phyloP scores from a whole-genome alignment of 2,797 vertebrate genomes.

The Sciaenops ocellatus region DNA sequence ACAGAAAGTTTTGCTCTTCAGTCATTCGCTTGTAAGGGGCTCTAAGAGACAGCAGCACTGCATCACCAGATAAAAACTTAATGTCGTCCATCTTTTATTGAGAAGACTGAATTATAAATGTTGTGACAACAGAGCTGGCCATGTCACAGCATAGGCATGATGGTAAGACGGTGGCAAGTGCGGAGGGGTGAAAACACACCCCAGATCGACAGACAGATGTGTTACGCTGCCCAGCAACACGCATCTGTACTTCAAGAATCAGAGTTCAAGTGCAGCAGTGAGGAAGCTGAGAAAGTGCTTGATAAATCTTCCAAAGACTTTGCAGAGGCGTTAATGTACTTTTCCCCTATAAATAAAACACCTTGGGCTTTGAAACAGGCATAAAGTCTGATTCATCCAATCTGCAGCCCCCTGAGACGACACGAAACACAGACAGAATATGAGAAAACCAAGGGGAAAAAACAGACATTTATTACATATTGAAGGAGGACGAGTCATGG shows the following conservation, averaged over 20 bases:
- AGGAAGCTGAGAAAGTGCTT: slow-evolving; percentile 46
- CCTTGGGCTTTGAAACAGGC: slow-evolving; percentile 68
- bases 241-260: slow-evolving; percentile 54
- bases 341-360: slow-evolving; percentile 77
- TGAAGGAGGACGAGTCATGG: slow-evolving; percentile 67
- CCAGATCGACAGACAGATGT: slow-evolving; percentile 49
- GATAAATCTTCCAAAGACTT: slow-evolving; percentile 74
- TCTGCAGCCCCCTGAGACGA: slow-evolving; percentile 59
- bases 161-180: slow-evolving; percentile 59
- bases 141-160: slow-evolving; percentile 70
- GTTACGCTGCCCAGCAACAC: slow-evolving; percentile 59
- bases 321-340: slow-evolving; percentile 69
- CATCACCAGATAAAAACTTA: slow-evolving; percentile 81
- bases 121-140: slow-evolving; percentile 67
- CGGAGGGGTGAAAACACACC: slow-evolving; percentile 58
- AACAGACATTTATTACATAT: slow-evolving; percentile 71
- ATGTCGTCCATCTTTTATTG: slow-evolving; percentile 80
- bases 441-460: slow-evolving; percentile 56
- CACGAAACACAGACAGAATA: slow-evolving; percentile 58
- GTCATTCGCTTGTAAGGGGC: slow-evolving; percentile 72
- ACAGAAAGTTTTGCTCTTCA: slow-evolving; percentile 74
- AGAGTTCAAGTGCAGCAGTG: slow-evolving; percentile 44
- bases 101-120: slow-evolving; percentile 82
- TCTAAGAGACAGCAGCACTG: slow-evolving; percentile 68
- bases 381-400: slow-evolving; percentile 74